These are phyloP conservation scores for Neoitamus cyanurus DNA, from an alignment of 2,888 invertebrate genomes.

Conservation along the genomic window DNA sequence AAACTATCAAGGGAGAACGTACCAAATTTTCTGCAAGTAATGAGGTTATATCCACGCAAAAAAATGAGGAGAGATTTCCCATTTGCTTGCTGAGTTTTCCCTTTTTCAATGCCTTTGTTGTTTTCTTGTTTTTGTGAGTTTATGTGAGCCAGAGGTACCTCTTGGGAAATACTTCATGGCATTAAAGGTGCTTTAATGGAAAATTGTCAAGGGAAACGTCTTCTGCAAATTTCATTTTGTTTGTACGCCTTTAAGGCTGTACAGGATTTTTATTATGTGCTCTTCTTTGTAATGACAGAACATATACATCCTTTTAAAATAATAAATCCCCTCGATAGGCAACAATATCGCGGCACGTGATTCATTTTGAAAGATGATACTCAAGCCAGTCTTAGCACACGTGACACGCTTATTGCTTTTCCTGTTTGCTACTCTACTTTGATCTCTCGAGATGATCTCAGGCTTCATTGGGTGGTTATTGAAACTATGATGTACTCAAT, in stretches of 20 bases:
- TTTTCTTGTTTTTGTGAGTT: neutral
- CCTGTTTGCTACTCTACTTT: too few species aligned
- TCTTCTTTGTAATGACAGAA: neutral
- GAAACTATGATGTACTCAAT: neutral
- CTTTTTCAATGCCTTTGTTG: neutral
- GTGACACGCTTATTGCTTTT: neutral
- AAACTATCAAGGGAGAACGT: slow-evolving; percentile 21
- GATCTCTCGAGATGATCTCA: neutral
- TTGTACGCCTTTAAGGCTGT: neutral
- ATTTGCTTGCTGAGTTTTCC: slow-evolving; percentile 30
- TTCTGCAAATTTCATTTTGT: slow-evolving; percentile 25
- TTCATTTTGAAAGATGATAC: neutral
- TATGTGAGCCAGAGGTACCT: neutral
- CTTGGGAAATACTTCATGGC: slow-evolving; percentile 18
- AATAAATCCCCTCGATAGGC: neutral
- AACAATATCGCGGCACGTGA: neutral
- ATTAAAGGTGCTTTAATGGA: slow-evolving; percentile 37
- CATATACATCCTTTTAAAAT: neutral
- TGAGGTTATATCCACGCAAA: slow-evolving; percentile 28
- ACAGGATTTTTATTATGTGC: neutral
- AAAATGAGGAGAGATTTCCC: slow-evolving; percentile 19
- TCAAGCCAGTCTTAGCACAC: neutral
- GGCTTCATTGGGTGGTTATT: neutral
- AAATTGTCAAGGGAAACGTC: slow-evolving; percentile 24
- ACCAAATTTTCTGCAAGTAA: slow-evolving; percentile 38